These are phyloP conservation scores for Drosophila subpulchrella DNA, from an alignment of 1,140 invertebrate genomes.

Conservation along the genomic window DNA sequence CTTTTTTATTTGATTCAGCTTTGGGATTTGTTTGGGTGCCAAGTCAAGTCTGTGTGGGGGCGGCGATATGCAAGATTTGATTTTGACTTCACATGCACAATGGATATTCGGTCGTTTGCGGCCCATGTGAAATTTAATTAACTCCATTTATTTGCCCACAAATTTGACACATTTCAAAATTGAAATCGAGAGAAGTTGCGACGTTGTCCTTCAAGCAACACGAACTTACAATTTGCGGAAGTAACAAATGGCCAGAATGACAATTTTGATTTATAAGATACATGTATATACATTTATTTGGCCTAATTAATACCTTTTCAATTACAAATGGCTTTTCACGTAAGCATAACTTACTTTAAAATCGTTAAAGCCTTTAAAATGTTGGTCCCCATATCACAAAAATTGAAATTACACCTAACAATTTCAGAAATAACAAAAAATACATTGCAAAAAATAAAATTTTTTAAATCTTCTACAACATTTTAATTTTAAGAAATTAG, in stretches of 20 bases:
- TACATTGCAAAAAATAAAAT: too few relatives aligned
- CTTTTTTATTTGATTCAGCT: slow-evolving; percentile 13
- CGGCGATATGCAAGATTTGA: slow-evolving; percentile 80
- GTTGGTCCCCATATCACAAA: too few relatives aligned
- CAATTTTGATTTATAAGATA: slow-evolving; percentile 3
- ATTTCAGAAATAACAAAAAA: too few relatives aligned
- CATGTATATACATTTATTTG: not conserved
- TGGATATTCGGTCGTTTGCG: slow-evolving; percentile 15
- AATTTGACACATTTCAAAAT: slow-evolving; percentile 57
- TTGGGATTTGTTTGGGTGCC: slow-evolving; percentile 18
- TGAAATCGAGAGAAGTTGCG: slow-evolving; percentile 1
- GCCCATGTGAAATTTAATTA: slow-evolving; percentile 63
- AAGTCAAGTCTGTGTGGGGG: slow-evolving; percentile 35
- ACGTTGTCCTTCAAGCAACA: slow-evolving; percentile 10
- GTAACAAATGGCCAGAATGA: not conserved
- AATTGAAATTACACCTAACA: too few relatives aligned
- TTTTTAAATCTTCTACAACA: too few relatives aligned
- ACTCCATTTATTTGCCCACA: slow-evolving; percentile 54
- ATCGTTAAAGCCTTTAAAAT: too few relatives aligned
- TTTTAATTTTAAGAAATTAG: too few relatives aligned
- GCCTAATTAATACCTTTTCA: not conserved
- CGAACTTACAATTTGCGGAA: not conserved
- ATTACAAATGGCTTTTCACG: not conserved
- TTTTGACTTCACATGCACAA: slow-evolving; percentile 43
- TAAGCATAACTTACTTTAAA: too few relatives aligned